Conservation (phyloP, 2,113 vertebrate genomes). For the Gymnobelideus leadbeateri region DNA sequence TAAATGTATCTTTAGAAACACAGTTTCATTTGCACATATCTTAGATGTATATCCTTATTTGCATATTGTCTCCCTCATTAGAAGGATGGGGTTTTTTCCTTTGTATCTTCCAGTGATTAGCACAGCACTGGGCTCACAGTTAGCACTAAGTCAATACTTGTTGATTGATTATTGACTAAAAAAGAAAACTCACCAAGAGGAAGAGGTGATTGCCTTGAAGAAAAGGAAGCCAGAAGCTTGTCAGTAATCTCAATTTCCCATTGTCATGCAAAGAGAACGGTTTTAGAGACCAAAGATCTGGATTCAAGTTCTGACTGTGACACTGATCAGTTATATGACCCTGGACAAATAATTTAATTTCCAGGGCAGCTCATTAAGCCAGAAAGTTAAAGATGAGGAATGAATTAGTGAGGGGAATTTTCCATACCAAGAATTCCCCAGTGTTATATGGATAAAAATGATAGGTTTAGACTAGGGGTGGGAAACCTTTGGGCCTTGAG, state of each 20-base stretch:
- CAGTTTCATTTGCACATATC: not conserved
- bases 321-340: not conserved
- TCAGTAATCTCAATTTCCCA: not conserved
- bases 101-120: not conserved
- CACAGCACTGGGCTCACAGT: not conserved
- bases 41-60: not conserved
- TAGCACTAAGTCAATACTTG: not conserved
- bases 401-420: not conserved
- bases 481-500: too few relatives aligned
- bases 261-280: not conserved
- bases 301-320: not conserved
- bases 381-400: not conserved
- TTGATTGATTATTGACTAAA: not conserved
- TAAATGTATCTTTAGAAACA: not conserved
- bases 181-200: not conserved
- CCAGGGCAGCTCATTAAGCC: not conserved
- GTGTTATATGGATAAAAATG: not conserved
- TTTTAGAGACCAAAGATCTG: not conserved
- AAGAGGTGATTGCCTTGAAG: not conserved
- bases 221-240: not conserved
- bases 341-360: not conserved
- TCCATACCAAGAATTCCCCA: not conserved
- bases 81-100: not conserved
- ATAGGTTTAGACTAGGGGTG: not conserved
- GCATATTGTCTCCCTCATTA: not conserved